Base-by-base conservation (phyloP, 1,140 invertebrate species). In the Oreohelix idahoensis region DNA sequence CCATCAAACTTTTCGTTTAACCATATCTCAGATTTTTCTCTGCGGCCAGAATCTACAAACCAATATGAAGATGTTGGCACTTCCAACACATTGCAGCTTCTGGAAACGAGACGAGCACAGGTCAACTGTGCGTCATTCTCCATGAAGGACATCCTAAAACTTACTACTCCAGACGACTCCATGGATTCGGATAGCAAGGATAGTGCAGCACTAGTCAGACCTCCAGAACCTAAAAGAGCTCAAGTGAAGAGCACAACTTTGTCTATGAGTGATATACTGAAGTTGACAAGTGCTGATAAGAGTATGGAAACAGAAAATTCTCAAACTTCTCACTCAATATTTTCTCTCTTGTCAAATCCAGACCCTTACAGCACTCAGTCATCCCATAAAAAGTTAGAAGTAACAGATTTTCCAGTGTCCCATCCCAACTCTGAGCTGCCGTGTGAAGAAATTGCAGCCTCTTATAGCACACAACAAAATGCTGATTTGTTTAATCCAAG, bases 161-260 rank as follows among this genome's bases (percentile, higher is more conserved):
- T 82, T 17, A 49, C 70, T 23, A 82, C 71, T 2, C 15, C 70
- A 5, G 80, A 82, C 35, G 80, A 82, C 35, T 82, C 80, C 0
- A 74, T 82, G 71, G 80, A 82, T 49, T 82, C 80, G 0, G 80
- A 82, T 35, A 74, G 70, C 71, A 82, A 82, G 32, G 80, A 82
- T 36, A 29, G 45, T 32, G 32, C 63, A 0, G 58, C 80, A 58
- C 39, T 74, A 29, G 20, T 73, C 45, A 51, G 49, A 66, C 80
- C 80, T 17, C 80, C 70, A 17, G 80, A 74, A n/a, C 29, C 32
- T 15, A 69, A 70, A 42, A 49, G 80, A 39, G 80, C 80, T 4
- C 69, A 82, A 75, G 80, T 82, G 1, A 82, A 75, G 38, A 82
- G 80, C 45, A 82, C 80, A 2, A 63, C 36, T 49, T 51, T 82